Conservation (phyloP, 2,113 vertebrate genomes). For the Notarius lentiginosus region DNA sequence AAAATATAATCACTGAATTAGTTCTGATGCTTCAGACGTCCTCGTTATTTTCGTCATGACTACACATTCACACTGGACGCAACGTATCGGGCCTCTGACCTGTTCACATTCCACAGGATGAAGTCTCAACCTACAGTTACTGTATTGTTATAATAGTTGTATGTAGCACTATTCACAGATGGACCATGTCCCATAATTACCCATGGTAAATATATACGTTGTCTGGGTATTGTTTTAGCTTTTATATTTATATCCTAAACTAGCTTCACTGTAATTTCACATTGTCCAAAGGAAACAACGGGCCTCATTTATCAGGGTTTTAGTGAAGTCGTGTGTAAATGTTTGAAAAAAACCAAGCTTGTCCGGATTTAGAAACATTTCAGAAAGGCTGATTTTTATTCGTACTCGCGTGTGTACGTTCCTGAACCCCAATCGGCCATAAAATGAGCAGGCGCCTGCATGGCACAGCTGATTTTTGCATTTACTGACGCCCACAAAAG, state of each 20-base stretch:
- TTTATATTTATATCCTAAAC: conserved; percentile 1
- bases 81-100: neutral
- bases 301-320: neutral
- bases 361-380: neutral
- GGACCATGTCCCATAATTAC: neutral
- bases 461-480: neutral
- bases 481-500: neutral
- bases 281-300: neutral
- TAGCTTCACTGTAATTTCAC: neutral
- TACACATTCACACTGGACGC: neutral
- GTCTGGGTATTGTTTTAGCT: neutral
- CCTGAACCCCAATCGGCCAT: neutral
- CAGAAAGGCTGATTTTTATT: neutral
- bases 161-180: conserved; percentile 2
- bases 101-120: neutral
- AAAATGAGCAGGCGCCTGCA: neutral
- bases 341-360: neutral
- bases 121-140: neutral
- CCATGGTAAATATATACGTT: neutral
- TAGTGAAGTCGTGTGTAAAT: neutral
- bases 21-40: neutral
- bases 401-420: neutral
- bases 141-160: neutral
- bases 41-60: neutral
- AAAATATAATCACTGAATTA: neutral